Evolutionary conservation across 1,140 invertebrate species (phyloP).

Genomic region (Drosophila kohkoa): DNA sequence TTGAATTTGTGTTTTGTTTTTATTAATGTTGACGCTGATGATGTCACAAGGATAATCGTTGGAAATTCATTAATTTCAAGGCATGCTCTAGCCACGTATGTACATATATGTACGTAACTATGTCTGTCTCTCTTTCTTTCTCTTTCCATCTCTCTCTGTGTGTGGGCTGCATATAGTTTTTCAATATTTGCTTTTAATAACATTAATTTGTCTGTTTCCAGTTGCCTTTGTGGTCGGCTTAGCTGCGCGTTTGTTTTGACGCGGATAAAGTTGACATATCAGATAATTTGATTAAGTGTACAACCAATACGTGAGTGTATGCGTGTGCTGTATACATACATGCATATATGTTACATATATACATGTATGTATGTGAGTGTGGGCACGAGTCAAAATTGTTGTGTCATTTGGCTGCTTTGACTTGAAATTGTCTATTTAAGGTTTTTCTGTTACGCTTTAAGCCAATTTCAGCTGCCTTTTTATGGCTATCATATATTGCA

Average conservation of each 20-base stretch:
- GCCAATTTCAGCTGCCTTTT: conserved; percentile 63
- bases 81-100: conserved; percentile 2
- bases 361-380: conserved; percentile 26
- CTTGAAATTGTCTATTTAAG: conserved; percentile 59
- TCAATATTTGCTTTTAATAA: conserved; percentile 78
- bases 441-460: conserved; percentile 52
- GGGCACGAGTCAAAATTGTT: conserved; percentile 61
- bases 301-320: conserved; percentile 8
- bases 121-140: conserved; percentile 4
- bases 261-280: conserved; percentile 70
- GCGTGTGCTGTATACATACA: conserved; percentile 11
- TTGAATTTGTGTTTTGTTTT: conserved; percentile 78
- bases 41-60: conserved; percentile 75
- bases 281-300: conserved; percentile 77
- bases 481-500: conserved; percentile 77
- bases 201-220: conserved; percentile 74
- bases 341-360: conserved; percentile 15
- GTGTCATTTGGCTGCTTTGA: conserved; percentile 56
- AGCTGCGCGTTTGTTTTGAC: conserved; percentile 76
- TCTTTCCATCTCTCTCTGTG: not conserved
- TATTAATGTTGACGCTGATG: conserved; percentile 68
- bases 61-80: conserved; percentile 74
- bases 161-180: conserved; percentile 40
- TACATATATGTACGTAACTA: conserved; percentile 17
- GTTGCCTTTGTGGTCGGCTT: conserved; percentile 52